Evolutionary conservation across 2,797 vertebrate genomes (phyloP), one percentile per base, ranked within the genome.

Genomic region (Sebastes elongatus): DNA sequence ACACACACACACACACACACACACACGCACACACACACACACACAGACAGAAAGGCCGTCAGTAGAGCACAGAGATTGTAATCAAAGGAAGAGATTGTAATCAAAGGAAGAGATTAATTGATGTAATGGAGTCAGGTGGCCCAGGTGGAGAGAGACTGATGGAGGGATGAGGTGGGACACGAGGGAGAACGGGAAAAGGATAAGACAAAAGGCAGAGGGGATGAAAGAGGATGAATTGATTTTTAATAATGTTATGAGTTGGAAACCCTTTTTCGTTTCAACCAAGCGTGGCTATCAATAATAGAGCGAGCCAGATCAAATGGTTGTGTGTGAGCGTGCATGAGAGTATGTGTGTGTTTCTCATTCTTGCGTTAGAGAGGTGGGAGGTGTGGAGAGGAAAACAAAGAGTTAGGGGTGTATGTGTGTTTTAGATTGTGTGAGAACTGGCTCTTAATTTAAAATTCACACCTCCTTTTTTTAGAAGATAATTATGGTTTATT

Each of bases 241-340:
- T 90, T 89, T 87, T 88, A 86, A 89, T 89, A 76, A 83, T 77
- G 62, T 84, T 83, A 82, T 69, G 81, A 86, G 76, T 49, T 77
- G 64, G 25, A 88, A 71, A 82, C 56, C 14, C 74, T 77, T 86
- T 88, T 91, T 84, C 33, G 89, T 82, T 92, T 84, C 63, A 82
- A 55, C 72, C 62, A 57, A 79, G 67, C 1, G 3, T 42, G 74
- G 76, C 80, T 80, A 76, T 90, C 84, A 88, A 86, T 88, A 85
- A 89, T 64, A 61, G 62, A 81, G 46, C 2, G n/a, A 57, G 49
- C 10, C 1, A 71, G 81, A 86, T 80, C 72, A 82, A 76, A 83
- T 68, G 69, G 52, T 49, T 76, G 81, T 53, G 42, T 10, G n/a
- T 73, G 57, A 49, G 76, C 1, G 3, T 64, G 61, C 30, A 32